Evolutionary conservation across 2,888 invertebrate genomes (phyloP).

Genomic region (Eupithecia vulgata): DNA sequence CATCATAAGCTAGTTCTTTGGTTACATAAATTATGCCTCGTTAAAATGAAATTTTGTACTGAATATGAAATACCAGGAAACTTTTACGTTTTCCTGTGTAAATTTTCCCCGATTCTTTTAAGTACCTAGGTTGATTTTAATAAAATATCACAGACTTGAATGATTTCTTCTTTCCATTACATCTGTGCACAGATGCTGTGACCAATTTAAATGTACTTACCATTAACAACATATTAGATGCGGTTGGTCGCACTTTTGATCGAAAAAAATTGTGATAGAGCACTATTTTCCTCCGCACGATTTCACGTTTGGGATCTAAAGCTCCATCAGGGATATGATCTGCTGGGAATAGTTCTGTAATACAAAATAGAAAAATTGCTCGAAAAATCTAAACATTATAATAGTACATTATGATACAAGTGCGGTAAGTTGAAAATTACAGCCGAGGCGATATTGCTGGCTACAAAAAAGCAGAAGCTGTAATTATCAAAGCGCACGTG

Average conservation of each 20-base stretch:
- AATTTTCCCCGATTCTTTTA: background rate
- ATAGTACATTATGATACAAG: too few relatives aligned
- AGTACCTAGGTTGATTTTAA: background rate
- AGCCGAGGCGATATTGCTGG: too few relatives aligned
- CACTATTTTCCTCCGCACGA: constrained; percentile 88
- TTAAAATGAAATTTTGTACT: too few relatives aligned
- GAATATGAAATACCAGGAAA: background rate
- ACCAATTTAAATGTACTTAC: constrained; percentile 73
- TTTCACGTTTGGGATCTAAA: constrained; percentile 82
- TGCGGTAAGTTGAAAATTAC: too few relatives aligned
- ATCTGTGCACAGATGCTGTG: background rate
- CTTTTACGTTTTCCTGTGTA: background rate
- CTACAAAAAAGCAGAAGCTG: too few relatives aligned
- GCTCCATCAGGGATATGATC: constrained; percentile 73
- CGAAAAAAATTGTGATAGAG: constrained; percentile 91
- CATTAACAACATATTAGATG: constrained; percentile 92
- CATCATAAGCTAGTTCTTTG: background rate
- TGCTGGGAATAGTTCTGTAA: constrained; percentile 71
- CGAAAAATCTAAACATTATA: too few relatives aligned
- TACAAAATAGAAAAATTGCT: background rate
- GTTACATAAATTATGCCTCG: too few relatives aligned
- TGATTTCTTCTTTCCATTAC: background rate
- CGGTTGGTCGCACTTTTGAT: constrained; percentile 88
- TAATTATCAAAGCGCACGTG: too few relatives aligned
- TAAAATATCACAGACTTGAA: background rate